Evolutionary conservation across 37 sponge, comb jelly and placozoan genomes (phyloP), one percentile per base, ranked within the genome.

Genomic region (Hormiphora californensis): DNA sequence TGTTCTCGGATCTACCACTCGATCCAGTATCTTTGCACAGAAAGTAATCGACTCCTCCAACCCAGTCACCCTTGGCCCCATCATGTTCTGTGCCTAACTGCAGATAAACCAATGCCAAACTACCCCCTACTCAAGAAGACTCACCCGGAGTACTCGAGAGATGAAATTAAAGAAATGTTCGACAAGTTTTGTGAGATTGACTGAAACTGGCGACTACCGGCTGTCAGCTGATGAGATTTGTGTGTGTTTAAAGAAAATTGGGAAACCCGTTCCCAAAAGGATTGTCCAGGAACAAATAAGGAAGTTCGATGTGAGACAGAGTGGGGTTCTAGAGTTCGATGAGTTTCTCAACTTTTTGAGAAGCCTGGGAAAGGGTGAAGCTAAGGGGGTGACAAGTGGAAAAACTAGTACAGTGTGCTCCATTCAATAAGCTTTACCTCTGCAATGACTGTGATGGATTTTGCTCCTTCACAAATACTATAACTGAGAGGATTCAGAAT

Each of bases 211-310:
- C 28, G 81, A 73, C 44, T 73, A 73, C 81, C 40, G 81, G 25
- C 46, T 73, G 3, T 73, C 81, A 5, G 30, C 61, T 38, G 81
- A 73, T 25, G 81, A 73, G 23, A 73, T 73, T 1, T n/a, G 27
- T 4, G 27, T 12, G 44, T 73, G 81, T 73, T 41, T 73, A 22
- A 73, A 73, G 81, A 73, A 36, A 23, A 73, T 73, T 40, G 81
- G 81, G 39, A 23, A 27, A 7, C 59, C 59, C 5, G 38, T 33
- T 21, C 36, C 46, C 5, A 73, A 73, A 40, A 43, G 81, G 11
- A 22, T 33, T 0, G 81, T 73, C 4, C 17, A 43, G 5, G 81
- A 73, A 40, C 81, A 73, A 17, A 73, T 73, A 8, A 39, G 81
- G 25, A 38, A 22, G 46, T 73, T 73, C 25, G 81, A 73, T 40